These are phyloP conservation scores for Papilio demoleus DNA, from an alignment of 2,888 invertebrate species.

Conservation along the genomic window DNA sequence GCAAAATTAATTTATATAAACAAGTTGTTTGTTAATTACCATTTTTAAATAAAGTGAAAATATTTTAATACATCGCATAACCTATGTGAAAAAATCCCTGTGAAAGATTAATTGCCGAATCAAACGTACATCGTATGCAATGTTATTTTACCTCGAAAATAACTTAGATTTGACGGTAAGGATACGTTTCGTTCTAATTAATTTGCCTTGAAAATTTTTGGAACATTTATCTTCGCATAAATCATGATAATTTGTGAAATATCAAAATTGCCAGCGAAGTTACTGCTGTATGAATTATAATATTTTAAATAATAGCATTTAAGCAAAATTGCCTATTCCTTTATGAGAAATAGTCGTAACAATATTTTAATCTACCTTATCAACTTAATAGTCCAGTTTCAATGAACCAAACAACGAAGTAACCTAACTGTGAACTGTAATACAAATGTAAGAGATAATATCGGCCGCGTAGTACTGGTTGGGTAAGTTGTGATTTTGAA, in stretches of 20 bases:
- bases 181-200: constrained; percentile 34
- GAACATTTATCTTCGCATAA: constrained; percentile 30
- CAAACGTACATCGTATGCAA: neutral
- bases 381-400: constrained; percentile 11
- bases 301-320: no score
- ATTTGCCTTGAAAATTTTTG: constrained; percentile 29
- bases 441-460: constrained; percentile 42
- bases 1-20: neutral
- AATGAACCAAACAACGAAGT: constrained; percentile 3
- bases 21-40: no score
- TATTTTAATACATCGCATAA: no score
- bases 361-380: neutral
- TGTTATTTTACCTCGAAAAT: neutral
- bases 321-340: neutral
- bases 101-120: neutral
- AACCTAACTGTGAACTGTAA: constrained; percentile 28
- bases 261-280: neutral
- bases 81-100: no score
- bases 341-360: neutral
- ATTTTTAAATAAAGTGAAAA: no score
- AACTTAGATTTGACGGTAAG: neutral
- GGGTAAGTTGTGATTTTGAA: constrained; percentile 41
- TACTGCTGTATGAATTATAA: neutral
- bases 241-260: constrained; percentile 25
- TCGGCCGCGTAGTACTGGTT: constrained; percentile 30